These are phyloP conservation scores for Bergia sp. DNA, from an alignment of 92 coral and sea anemone species.

Conservation along the genomic window DNA sequence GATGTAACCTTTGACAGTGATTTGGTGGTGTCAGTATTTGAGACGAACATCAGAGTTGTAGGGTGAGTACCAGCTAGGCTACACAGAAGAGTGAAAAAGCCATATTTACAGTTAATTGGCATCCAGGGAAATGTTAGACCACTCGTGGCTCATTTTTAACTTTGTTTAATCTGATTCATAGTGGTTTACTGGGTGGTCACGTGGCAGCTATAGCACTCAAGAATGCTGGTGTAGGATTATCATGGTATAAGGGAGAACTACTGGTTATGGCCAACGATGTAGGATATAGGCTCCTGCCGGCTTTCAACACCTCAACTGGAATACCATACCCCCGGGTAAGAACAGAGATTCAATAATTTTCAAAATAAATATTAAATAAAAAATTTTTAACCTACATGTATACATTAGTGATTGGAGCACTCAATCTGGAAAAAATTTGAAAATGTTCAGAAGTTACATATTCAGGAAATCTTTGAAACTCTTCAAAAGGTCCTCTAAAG, in stretches of 20 bases:
- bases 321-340: constrained; percentile 97
- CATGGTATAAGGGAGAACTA: constrained; percentile 89
- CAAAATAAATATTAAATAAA: no score
- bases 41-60: constrained; percentile 94
- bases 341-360: background rate
- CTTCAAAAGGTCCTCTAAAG: no score
- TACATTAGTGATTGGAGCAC: no score
- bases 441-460: no score
- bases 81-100: no score
- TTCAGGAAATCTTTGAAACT: no score
- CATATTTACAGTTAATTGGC: no score
- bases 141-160: background rate
- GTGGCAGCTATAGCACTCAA: constrained; percentile 88
- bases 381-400: no score
- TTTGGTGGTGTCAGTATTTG: constrained; percentile 97
- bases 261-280: constrained; percentile 90
- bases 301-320: constrained; percentile 98
- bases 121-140: no score
- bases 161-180: constrained; percentile 16
- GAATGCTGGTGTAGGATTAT: constrained; percentile 77
- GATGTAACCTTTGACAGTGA: constrained; percentile 94
- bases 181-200: constrained; percentile 98
- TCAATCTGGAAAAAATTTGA: no score
- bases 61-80: constrained; percentile 69
- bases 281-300: constrained; percentile 88